These are phyloP conservation scores for Drosophila sucinea DNA, from an alignment of 1,140 invertebrate species.

Conservation along the genomic window DNA sequence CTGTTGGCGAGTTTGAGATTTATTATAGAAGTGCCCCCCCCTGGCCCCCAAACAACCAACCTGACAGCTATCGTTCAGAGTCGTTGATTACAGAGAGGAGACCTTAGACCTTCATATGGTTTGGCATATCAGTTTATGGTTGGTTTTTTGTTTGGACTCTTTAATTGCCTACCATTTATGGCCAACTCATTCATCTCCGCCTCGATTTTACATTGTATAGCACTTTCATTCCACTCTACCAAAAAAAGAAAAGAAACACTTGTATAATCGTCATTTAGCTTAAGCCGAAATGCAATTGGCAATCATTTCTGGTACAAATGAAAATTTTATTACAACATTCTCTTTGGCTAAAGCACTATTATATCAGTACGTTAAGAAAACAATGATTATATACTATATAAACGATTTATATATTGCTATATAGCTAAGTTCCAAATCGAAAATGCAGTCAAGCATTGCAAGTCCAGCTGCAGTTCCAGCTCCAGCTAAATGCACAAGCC, in stretches of 20 bases:
- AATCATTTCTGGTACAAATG: slow-evolving; percentile 79
- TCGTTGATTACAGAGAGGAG: slow-evolving; percentile 28
- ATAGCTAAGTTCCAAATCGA: slow-evolving; percentile 58
- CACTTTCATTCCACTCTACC: slow-evolving; percentile 39
- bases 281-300: slow-evolving; percentile 57
- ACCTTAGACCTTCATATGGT: slow-evolving; percentile 43
- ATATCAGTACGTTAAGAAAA: slow-evolving; percentile 39
- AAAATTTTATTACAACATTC: slow-evolving; percentile 79
- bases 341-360: slow-evolving; percentile 50
- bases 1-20: slow-evolving; percentile 6
- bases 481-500: slow-evolving; percentile 3
- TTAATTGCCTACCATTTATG: slow-evolving; percentile 24
- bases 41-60: neutral
- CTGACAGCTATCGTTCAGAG: slow-evolving; percentile 16
- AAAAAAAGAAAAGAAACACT: slow-evolving; percentile 37
- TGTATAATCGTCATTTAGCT: slow-evolving; percentile 73
- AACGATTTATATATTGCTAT: slow-evolving; percentile 24
- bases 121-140: slow-evolving; percentile 6
- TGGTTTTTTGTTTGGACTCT: neutral
- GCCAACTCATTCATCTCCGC: neutral
- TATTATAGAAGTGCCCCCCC: neutral
- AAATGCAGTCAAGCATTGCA: slow-evolving; percentile 71
- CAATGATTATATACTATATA: slow-evolving; percentile 58
- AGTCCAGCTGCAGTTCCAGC: slow-evolving; percentile 15
- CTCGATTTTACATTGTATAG: slow-evolving; percentile 2